These are phyloP conservation scores for Aphelenchoides besseyi DNA, from an alignment of 1,140 invertebrate genomes.

Conservation along the genomic window DNA sequence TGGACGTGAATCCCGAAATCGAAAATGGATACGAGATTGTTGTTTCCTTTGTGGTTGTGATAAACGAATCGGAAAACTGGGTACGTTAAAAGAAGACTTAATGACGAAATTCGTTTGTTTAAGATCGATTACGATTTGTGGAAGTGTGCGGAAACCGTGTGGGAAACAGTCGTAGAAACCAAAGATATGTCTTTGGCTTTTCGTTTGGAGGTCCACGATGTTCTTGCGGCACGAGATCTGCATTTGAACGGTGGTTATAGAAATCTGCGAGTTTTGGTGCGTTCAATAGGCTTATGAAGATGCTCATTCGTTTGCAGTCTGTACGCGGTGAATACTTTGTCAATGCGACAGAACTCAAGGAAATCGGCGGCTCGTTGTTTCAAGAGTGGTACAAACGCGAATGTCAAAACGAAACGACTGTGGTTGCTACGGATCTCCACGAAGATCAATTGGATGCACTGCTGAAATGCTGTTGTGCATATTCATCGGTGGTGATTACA, in stretches of 20 bases:
- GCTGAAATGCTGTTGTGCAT: slow-evolving; percentile 38
- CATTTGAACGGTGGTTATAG: neutral
- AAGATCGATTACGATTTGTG: slow-evolving; percentile 21
- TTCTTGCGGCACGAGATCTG: neutral
- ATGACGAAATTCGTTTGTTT: neutral
- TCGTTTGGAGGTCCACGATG: slow-evolving; percentile 6
- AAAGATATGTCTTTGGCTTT: neutral
- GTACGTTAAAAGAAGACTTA: neutral
- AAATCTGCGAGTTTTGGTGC: slow-evolving; percentile 16
- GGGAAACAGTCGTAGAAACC: neutral
- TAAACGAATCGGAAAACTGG: neutral
- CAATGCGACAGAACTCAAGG: slow-evolving; percentile 32
- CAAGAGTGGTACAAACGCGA: slow-evolving; percentile 40
- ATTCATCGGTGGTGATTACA: slow-evolving; percentile 32
- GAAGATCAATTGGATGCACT: slow-evolving; percentile 34
- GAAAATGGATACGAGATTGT: slow-evolving; percentile 13
- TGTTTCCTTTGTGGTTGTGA: neutral
- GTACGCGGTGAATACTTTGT: slow-evolving; percentile 34
- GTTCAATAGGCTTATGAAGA: too few species aligned
- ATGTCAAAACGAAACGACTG: slow-evolving; percentile 32
- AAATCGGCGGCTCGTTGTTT: slow-evolving; percentile 41
- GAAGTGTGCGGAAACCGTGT: neutral
- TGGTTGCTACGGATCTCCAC: slow-evolving; percentile 24
- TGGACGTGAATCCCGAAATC: neutral
- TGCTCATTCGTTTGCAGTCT: too few species aligned